Base-by-base conservation (phyloP, 1,140 invertebrate genomes). In the Drosophila ironensis region DNA sequence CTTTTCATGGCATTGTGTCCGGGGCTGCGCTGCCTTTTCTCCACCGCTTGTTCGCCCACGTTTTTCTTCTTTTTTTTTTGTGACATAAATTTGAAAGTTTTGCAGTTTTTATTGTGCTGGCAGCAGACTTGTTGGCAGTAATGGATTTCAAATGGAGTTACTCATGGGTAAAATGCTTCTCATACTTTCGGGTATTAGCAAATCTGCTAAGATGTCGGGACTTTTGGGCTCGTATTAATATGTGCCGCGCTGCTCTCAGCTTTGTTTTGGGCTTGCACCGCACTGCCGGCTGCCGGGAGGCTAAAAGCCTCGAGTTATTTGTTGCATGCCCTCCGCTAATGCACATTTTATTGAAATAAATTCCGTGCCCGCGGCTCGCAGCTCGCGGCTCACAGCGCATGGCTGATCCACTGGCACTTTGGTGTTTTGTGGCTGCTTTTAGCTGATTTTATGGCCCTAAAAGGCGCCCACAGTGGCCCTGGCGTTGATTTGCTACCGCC, bases 281-380 rank as follows among this genome's bases (percentile, higher is more conserved):
- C 8, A 3, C 28, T 33, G n/a, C 30, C 3, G 7, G 30, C n/a
- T 12, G 30, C n/a, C 30, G 14, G 30, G 14, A n/a, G 57, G 50
- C 74, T 86, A 86, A 86, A 86, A 86, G 80, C 80, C 57, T 80
- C 53, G 74, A 86, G 80, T 80, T 86, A 86, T 86, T 86, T 86
- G 80, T 86, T 80, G 81, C 71, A 71, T 53, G 66, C 66, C 77
- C 61, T 64, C 52, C 44, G 64, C 78, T 86, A 86, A 86, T 86
- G 80, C 80, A 86, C 80, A 86, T 86, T 86, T 86, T 86, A 86
- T 86, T 86, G 80, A 86, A 86, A 86, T 86, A 86, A 86, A 86
- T 86, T 86, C 67, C 80, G 80, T 86, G 80, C 74, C 56, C 12
- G 48, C 25, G 50, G 53, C 51, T 56, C 27, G 25, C 42, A 27